Evolutionary conservation across 2,113 vertebrate species (phyloP).

Genomic region (Albula goreensis): DNA sequence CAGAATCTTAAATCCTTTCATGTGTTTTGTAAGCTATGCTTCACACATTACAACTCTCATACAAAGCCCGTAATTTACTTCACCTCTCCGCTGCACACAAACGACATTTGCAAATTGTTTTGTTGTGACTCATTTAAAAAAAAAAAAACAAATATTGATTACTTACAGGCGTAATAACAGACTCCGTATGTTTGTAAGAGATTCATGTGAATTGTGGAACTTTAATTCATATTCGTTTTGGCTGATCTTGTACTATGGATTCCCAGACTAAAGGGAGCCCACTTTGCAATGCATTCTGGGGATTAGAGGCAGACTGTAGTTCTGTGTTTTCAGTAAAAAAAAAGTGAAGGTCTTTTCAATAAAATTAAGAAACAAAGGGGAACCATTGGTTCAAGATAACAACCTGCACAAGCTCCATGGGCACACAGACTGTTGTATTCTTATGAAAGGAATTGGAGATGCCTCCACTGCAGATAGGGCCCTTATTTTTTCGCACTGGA

Average conservation of each 20-base stretch:
- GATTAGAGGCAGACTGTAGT: too few species aligned
- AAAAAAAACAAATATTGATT: neutral
- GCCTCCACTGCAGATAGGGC: neutral
- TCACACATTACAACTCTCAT: neutral
- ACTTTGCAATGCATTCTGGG: too few species aligned
- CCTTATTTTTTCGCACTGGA: neutral
- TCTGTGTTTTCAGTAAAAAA: neutral
- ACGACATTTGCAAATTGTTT: too few species aligned
- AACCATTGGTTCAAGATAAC: neutral
- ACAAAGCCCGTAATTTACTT: neutral
- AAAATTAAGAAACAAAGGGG: too few species aligned
- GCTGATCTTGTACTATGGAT: neutral
- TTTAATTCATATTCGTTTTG: neutral
- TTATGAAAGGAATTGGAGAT: neutral
- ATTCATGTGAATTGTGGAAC: neutral
- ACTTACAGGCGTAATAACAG: neutral
- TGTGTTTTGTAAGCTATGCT: too few species aligned
- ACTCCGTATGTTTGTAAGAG: neutral
- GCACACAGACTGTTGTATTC: too few species aligned
- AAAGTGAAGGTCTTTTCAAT: neutral
- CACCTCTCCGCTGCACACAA: too few species aligned
- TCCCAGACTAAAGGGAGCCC: neutral
- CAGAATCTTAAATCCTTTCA: neutral
- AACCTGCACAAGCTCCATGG: neutral
- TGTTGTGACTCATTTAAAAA: too few species aligned